Evolutionary conservation across 2,113 vertebrate species (phyloP).

Genomic region (Dasyornis broadbenti): DNA sequence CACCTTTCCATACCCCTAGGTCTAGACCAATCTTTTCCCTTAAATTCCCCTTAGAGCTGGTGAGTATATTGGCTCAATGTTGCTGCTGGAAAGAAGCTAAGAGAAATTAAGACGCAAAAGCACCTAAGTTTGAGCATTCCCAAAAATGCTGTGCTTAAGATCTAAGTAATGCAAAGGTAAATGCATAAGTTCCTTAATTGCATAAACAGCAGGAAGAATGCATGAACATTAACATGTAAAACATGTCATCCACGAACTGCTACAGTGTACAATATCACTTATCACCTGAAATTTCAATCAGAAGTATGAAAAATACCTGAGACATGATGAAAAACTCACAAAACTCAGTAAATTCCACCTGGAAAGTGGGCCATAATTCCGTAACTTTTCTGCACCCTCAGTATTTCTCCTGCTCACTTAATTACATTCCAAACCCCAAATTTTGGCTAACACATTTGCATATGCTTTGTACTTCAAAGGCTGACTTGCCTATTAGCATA

Average conservation of each 20-base stretch:
- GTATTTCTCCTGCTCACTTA: slow-evolving; percentile 36
- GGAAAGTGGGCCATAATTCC: background rate
- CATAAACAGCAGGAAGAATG: background rate
- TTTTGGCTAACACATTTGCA: slow-evolving; percentile 52
- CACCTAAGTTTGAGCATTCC: background rate
- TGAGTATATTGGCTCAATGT: background rate
- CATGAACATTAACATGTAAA: background rate
- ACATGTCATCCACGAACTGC: background rate
- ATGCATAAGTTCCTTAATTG: background rate
- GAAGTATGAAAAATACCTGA: background rate
- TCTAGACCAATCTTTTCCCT: background rate
- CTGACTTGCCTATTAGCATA: slow-evolving; percentile 53
- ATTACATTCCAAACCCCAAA: slow-evolving; percentile 35
- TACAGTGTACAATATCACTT: background rate
- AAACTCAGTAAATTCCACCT: background rate
- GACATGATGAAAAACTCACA: background rate
- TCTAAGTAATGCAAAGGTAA: slow-evolving; percentile 6
- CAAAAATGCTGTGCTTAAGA: background rate
- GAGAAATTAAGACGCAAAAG: background rate
- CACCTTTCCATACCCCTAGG: background rate
- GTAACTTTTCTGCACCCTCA: slow-evolving; percentile 28
- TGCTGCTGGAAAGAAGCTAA: background rate
- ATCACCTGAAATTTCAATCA: background rate
- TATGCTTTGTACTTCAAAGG: slow-evolving; percentile 63
- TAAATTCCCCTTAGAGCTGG: background rate